Conservation (phyloP, 2,797 vertebrate genomes). For the Lithobates pipiens region DNA sequence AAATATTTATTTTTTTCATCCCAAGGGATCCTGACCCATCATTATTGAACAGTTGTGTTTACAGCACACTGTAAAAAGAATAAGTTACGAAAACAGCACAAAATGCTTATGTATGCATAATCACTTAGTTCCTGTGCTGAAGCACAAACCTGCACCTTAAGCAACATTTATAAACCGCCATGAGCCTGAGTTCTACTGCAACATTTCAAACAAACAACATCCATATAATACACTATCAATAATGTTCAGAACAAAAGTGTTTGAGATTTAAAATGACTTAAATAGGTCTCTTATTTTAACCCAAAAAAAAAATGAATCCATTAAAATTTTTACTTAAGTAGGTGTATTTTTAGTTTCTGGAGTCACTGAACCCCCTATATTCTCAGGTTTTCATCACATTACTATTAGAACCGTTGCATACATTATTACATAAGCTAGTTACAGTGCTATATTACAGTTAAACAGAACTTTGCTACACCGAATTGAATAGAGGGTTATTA, state of each 20-base stretch:
- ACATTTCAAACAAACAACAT: not conserved
- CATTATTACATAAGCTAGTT: not conserved
- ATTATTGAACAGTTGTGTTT: not conserved
- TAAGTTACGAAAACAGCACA: not conserved
- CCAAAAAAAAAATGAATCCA: not conserved
- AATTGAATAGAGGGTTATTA: slow-evolving; percentile 26
- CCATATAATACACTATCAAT: not conserved
- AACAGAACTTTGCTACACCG: slow-evolving; percentile 18
- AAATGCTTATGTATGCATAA: not conserved
- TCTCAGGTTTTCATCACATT: not conserved
- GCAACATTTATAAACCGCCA: not conserved
- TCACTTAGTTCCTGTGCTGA: not conserved
- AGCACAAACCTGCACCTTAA: not conserved
- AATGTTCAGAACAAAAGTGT: not conserved
- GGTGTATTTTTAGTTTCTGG: not conserved
- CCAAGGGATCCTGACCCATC: not conserved
- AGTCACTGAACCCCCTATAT: not conserved
- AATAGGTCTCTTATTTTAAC: not conserved
- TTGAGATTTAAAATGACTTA: not conserved
- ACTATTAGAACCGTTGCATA: not conserved
- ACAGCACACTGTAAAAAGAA: not conserved
- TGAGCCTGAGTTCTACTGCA: not conserved
- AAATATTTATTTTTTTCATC: too few species aligned
- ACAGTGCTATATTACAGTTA: slow-evolving; percentile 18
- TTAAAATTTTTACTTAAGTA: not conserved